Base-by-base conservation (phyloP, 1,140 invertebrate species). In the Brachionus rubens region DNA sequence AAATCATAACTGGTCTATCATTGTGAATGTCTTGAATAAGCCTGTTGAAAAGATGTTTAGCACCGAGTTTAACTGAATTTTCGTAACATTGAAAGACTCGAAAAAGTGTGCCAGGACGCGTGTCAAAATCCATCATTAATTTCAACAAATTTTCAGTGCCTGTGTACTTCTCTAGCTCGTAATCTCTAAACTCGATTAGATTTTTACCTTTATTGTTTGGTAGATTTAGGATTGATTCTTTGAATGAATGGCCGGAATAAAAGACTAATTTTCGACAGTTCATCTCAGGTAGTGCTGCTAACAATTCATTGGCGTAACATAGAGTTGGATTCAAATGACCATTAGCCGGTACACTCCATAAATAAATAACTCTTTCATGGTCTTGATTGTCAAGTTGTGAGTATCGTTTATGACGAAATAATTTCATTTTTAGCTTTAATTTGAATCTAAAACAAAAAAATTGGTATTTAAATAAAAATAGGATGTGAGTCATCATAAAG, bases 51-150 rank as follows among this genome's bases (percentile, higher is more conserved):
- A 72, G 30, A 28, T 72, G 68, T 14, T 72, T 33, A 19, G 48
- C 41, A 40, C 68, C 68, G 3, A 72, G 46, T 33, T 72, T 72
- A 33, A 72, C 36, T 14, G 28, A 33, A 40, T 72, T 72, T 54
- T 72, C 68, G 16, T 72, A 72, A 21, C 68, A 72, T 48, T 72
- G 46, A 72, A 72, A 72, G 33, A 72, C 68, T 72, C 68, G 24
- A 24, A 72, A 72, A 3, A 72, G 40, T 12, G 68, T 50, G 10
- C 68, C 68, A 19, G 68, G 68, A 21, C 47, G 48, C n/a, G 68
- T 72, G 46, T 72, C 47, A 21, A 72, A 72, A 24, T 72, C 30
- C 68, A 72, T 72, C 19, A 72, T 50, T 72, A 54, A 33, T 72
- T 72, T 72, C 21, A 72, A 43, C 0, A 72, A 21, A 72, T 72